Evolutionary conservation across 2,888 invertebrate species (phyloP), one percentile per base, ranked within the genome.

Genomic region (Epinotia bilunana): DNA sequence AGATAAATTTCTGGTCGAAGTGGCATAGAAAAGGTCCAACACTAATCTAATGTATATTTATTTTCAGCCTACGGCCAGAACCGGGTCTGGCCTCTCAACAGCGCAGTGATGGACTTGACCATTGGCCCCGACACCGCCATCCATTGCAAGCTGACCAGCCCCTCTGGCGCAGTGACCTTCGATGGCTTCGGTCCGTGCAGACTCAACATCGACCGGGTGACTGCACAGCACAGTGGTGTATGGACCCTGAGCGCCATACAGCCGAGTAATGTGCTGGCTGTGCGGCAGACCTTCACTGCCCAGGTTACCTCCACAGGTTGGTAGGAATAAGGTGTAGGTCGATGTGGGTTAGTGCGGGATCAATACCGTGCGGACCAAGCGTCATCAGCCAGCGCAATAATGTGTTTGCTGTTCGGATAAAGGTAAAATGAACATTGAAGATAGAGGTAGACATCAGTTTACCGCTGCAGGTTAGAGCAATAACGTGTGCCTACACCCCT

Each of bases 111-210:
- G 33, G 75, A 79, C 43, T 74, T 76, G 1, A 49, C 49, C 0
- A 70, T 91, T 9, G 93, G 93, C 0, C 88, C 92, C 0, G 84
- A 85, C 69, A 79, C 87, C 67, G 85, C 88, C 0, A 81, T 89
- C 0, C 93, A 90, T 82, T 94, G 94, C 78, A 86, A 78, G 72
- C 74, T 92, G 1, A 75, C 79, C 6, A 85, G 88, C 46, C 84
- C 87, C 0, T 58, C 67, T 16, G 83, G 82, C 0, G 69, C 78
- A 18, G 78, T 77, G 0, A 79, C 87, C 7, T 91, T 83, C 74
- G 89, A 92, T 43, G 83, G 83, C 55, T 92, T 92, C 68, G 90
- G 92, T 2, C 83, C 79, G 73, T 94, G 93, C 78, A 80, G 75
- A 55, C 78, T 92, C n/a, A 77, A 73, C 0, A 23, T 93, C 16